Base-by-base conservation (phyloP, 2,797 vertebrate species). In the Syndactyla subalaris region DNA sequence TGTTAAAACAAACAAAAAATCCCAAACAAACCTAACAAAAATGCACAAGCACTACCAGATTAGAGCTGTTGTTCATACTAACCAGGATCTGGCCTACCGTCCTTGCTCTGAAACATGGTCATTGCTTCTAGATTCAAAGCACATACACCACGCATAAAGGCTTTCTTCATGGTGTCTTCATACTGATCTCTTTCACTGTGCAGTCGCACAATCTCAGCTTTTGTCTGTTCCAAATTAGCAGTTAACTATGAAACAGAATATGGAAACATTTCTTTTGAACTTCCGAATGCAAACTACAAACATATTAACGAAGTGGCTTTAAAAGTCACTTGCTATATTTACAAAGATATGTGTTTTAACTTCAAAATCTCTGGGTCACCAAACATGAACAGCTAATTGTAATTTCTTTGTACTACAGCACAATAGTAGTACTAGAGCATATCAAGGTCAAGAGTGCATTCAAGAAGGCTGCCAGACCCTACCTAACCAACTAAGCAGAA, bases 131-230 rank as follows among this genome's bases (percentile, higher is more conserved):
- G 98, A 96, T 99, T 99, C 95, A 99, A 98, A 18, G 99, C 99
- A 91, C 99, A 99, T 3, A 99, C 99, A 2, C 99, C 99, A 76
- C 99, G 98, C 99, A 99, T 99, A 94, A 99, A 99, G 10, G 99
- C 99, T 96, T 99, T 99, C 97, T 99, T 99, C 99, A 99, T 99
- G 12, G 99, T 98, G 76, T 99, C 99, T 95, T 99, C 99, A 83
- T 98, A 99, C 10, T 97, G 98, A 16, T 99, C 99, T 86, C 98
- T 98, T 94, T 99, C 99, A 21, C 91, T 92, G 10, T 97, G 99
- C 94, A 99, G 97, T 84, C 98, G 98, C 83, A 98, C 98, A 92
- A 99, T 98, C 96, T 99, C 99, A 55, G 97, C 96, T 96, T 98
- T 98, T 68, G 99, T 97, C 88, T 98, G 98, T 92, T 99, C 99